A percentile compares a stretch with the other conserved stretches of the same genome.
phyloP scores from a whole-genome alignment of 2,888 invertebrate species.

The Neoitamus cyanurus region DNA sequence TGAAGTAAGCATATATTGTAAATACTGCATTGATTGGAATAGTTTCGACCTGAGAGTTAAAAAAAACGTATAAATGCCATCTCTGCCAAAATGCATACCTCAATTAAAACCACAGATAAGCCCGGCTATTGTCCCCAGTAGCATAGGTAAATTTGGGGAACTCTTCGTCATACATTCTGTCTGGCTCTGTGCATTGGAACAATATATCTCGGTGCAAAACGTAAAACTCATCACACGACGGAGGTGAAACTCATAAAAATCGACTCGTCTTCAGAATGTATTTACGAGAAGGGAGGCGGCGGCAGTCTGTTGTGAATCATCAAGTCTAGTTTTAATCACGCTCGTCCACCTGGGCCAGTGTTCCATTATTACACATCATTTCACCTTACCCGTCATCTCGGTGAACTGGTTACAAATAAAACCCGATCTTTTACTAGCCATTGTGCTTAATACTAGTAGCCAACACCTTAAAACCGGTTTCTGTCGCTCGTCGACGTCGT shows the following conservation, averaged over 20 bases:
- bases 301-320: neutral
- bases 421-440: slow-evolving; percentile 36
- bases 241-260: neutral
- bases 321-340: neutral
- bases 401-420: slow-evolving; percentile 22
- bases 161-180: neutral
- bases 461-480: slow-evolving; percentile 44
- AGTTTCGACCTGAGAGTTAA: neutral
- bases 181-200: neutral
- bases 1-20: too few species aligned
- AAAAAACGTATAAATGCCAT: neutral
- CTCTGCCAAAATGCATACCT: neutral
- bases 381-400: slow-evolving; percentile 8
- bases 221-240: neutral
- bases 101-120: neutral
- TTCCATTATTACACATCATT: slow-evolving; percentile 25
- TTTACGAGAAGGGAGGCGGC: neutral
- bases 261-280: neutral
- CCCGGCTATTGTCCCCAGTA: neutral
- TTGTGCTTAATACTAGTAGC: slow-evolving; percentile 43
- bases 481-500: neutral
- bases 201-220: neutral
- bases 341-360: neutral
- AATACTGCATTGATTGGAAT: too few species aligned
- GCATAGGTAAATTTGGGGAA: neutral